phyloP scores from a whole-genome alignment of 2,113 vertebrate genomes.

The Hylia prasina region DNA sequence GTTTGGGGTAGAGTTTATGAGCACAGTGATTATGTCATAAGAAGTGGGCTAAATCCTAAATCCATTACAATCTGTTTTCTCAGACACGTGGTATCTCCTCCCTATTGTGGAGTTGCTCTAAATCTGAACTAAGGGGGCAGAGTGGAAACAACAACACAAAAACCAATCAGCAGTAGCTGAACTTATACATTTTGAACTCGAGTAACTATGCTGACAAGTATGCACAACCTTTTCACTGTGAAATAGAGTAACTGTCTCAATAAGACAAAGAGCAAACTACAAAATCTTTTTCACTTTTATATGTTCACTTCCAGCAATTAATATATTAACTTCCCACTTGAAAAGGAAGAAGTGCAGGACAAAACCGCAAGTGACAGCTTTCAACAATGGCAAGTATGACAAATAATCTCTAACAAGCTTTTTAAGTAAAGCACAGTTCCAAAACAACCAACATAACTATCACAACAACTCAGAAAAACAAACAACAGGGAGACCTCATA shows the following conservation, averaged over 20 bases:
- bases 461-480: neutral
- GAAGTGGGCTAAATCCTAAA: neutral
- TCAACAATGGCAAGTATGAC: neutral
- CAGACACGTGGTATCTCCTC: neutral
- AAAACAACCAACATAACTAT: neutral
- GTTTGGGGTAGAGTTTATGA: neutral
- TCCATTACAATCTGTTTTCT: neutral
- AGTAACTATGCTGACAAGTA: neutral
- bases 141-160: neutral
- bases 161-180: neutral
- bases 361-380: neutral
- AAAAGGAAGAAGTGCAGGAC: neutral
- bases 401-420: neutral
- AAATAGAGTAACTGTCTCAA: neutral
- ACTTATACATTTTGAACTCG: neutral
- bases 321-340: neutral
- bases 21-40: neutral
- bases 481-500: rapidly evolving
- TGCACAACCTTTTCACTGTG: neutral
- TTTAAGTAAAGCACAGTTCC: neutral
- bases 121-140: neutral
- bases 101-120: neutral
- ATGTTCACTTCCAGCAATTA: neutral
- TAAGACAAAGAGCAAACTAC: neutral
- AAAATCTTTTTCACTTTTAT: neutral